Evolutionary conservation across 2,888 invertebrate genomes (phyloP), one percentile per base, ranked within the genome.

Genomic region (Andrena marginata): DNA sequence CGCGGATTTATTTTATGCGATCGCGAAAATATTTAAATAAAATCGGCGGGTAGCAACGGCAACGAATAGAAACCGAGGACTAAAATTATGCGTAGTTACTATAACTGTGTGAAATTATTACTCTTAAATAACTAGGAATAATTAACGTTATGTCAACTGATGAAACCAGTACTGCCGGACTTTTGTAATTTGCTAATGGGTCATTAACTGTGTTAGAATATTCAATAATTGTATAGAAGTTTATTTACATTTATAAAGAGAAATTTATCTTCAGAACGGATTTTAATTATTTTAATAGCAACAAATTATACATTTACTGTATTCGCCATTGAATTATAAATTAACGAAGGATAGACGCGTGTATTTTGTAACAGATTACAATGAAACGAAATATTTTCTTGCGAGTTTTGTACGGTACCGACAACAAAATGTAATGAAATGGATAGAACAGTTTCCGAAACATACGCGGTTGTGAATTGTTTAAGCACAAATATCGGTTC

Each of bases 201-300:
- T 64, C n/a, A 35, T 42, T 64, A 51, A 23, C 4, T 59, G 59
- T 56, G 20, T 48, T 62, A 13, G 62, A 71, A 49, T 71, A 71
- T 49, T 62, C 60, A 23, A 42, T 13, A 33, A 62, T 4, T 59
- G 6, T 6, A 13, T 71, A 42, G n/a, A 56, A 69, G 56, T 69
- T 69, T 33, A 26, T 69, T 35, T 56, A 35, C 35, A 35, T 69
- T 56, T 72, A 33, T 8, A 49, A 23, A 62, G 20, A 42, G 51
- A 56, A 62, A 51, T 42, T 63, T 64, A 20, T 23, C 23, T 56
- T 75, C 2, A 20, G 20, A 49, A 48, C 20, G 67, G 67, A 20
- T 23, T 69, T 74, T 68, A 29, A 64, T 65, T 26, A 64, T 31
- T 59, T 56, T 64, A 26, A 75, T 64, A 79, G 59, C 74, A 75